A percentile compares a stretch with the other conserved stretches of the same genome.
These are phyloP conservation scores for Eucera pruinosa DNA, from an alignment of 2,888 invertebrate species.

Conservation along the genomic window DNA sequence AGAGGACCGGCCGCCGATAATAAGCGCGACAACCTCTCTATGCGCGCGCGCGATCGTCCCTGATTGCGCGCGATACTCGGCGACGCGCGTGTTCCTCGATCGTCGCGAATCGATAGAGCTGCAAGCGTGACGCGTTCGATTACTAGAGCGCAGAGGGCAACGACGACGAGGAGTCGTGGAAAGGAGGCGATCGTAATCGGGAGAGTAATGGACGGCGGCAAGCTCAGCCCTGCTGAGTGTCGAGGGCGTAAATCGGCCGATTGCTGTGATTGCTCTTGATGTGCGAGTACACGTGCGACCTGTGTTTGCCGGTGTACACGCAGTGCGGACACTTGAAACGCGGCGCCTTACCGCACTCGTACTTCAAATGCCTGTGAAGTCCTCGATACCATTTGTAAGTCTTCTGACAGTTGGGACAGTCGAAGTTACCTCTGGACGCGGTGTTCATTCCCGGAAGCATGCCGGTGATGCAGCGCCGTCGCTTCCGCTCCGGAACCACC, in stretches of 20 bases:
- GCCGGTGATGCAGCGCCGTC: constrained; percentile 38
- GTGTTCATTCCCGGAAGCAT: constrained; percentile 42
- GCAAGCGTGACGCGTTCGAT: too few relatives aligned
- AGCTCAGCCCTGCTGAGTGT: constrained; percentile 67
- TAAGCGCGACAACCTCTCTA: too few relatives aligned
- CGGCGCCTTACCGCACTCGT: constrained; percentile 81
- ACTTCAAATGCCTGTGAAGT: constrained; percentile 85
- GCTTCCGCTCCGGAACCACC: constrained; percentile 31
- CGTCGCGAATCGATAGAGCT: too few relatives aligned
- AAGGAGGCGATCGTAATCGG: not conserved
- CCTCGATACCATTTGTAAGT: constrained; percentile 87
- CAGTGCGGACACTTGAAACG: constrained; percentile 85
- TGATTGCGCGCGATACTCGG: too few relatives aligned
- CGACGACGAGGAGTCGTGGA: not conserved
- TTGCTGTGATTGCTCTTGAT: constrained; percentile 82
- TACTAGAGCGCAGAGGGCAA: too few relatives aligned
- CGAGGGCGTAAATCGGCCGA: constrained; percentile 76
- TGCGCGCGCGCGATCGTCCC: too few relatives aligned
- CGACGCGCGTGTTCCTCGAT: too few relatives aligned
- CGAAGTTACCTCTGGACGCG: constrained; percentile 73
- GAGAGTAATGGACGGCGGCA: not conserved
- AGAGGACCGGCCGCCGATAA: not conserved
- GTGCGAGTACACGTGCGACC: constrained; percentile 86
- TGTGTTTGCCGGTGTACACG: constrained; percentile 85
- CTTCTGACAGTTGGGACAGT: constrained; percentile 86